These are phyloP conservation scores for Isichthys henryi DNA, from an alignment of 2,113 vertebrate species.

Conservation along the genomic window DNA sequence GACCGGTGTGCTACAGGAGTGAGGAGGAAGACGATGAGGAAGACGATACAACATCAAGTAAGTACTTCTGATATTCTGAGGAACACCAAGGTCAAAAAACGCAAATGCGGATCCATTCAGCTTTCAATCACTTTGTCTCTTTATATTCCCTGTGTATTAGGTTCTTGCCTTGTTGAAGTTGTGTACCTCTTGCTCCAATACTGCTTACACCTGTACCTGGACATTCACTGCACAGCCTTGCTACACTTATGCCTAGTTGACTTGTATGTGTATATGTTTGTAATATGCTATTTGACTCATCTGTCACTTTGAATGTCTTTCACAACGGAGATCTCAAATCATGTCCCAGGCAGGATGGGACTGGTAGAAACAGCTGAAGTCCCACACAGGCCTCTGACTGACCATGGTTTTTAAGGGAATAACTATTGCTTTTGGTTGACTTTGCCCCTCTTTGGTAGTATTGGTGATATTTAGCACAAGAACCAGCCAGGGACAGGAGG, in stretches of 20 bases:
- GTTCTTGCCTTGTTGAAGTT: background rate
- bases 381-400: background rate
- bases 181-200: background rate
- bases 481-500: background rate
- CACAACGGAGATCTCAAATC: background rate
- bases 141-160: background rate
- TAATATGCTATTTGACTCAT: background rate
- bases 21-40: constrained; percentile 74
- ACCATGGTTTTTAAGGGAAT: background rate
- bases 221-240: background rate
- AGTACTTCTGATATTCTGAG: constrained; percentile 13
- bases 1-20: constrained; percentile 77
- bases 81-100: background rate
- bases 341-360: background rate
- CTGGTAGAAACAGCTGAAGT: background rate
- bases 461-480: background rate
- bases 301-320: background rate
- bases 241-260: background rate
- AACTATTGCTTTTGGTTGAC: background rate
- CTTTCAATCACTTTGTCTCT: background rate
- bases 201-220: background rate
- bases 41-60: constrained; percentile 60
- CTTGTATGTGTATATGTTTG: background rate
- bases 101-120: background rate
- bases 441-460: background rate